Evolutionary conservation across 1,140 invertebrate genomes (phyloP).

Genomic region (Octopus bimaculoides): DNA sequence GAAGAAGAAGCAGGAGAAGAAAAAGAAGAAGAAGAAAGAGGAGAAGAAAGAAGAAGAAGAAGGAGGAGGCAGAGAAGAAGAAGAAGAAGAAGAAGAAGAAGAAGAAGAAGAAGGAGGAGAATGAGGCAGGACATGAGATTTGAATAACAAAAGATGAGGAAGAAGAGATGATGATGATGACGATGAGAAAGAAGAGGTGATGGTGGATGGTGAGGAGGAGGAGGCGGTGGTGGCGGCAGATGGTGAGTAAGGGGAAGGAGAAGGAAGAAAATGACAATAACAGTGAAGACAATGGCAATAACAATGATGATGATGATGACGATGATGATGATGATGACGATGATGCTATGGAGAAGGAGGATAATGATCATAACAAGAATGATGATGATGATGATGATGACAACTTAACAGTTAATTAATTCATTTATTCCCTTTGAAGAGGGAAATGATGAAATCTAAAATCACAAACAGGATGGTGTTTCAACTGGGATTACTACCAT

Average conservation of each 20-base stretch:
- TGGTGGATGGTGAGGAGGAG: not conserved
- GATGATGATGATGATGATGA: too few species aligned
- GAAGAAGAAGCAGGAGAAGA: not conserved
- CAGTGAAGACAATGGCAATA: too few species aligned
- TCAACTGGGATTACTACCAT: too few species aligned
- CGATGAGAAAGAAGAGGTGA: not conserved
- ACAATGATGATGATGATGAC: too few species aligned
- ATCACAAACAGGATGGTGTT: too few species aligned
- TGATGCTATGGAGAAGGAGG: too few species aligned
- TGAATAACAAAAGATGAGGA: not conserved
- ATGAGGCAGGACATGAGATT: not conserved
- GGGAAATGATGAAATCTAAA: too few species aligned
- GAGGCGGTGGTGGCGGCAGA: not conserved
- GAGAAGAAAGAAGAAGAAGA: not conserved
- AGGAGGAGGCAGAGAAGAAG: not conserved
- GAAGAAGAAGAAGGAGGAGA: not conserved
- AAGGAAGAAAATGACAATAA: not conserved
- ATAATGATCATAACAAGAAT: too few species aligned
- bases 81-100: not conserved
- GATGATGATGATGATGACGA: too few species aligned
- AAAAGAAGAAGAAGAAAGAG: not conserved
- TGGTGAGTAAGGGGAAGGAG: not conserved
- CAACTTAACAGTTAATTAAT: too few species aligned
- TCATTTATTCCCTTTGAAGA: too few species aligned
- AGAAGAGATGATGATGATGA: not conserved